These are phyloP conservation scores for Agonum fuliginosum DNA, from an alignment of 2,888 invertebrate species.

Conservation along the genomic window DNA sequence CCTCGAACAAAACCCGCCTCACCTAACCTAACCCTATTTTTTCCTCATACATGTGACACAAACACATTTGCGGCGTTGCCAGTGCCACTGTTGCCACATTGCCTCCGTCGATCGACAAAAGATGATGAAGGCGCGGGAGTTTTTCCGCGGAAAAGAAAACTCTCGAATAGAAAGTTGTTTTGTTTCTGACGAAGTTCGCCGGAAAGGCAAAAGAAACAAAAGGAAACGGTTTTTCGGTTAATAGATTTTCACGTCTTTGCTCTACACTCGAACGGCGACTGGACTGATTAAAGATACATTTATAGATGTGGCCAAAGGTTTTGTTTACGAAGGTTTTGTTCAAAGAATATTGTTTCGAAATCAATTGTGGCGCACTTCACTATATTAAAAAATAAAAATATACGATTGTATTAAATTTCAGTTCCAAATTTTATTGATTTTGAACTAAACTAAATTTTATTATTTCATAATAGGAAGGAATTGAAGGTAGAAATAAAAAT, in stretches of 20 bases:
- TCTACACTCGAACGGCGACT: constrained; percentile 24
- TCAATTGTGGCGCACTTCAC: too few relatives aligned
- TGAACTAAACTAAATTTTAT: too few relatives aligned
- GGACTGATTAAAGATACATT: constrained; percentile 50
- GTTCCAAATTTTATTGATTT: too few relatives aligned
- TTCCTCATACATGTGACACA: constrained; percentile 17
- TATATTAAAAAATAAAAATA: too few relatives aligned
- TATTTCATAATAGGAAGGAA: too few relatives aligned
- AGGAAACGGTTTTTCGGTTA: constrained; percentile 50
- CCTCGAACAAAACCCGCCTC: constrained; percentile 28
- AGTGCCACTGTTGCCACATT: constrained; percentile 25
- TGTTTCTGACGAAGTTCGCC: constrained; percentile 42
- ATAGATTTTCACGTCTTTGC: constrained; percentile 52
- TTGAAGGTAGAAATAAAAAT: too few relatives aligned
- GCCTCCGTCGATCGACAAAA: constrained; percentile 40
- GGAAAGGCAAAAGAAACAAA: constrained; percentile 52
- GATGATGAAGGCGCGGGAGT: constrained; percentile 42
- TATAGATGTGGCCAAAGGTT: neutral
- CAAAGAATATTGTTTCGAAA: too few relatives aligned
- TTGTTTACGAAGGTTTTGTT: too few relatives aligned
- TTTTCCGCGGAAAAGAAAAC: constrained; percentile 34
- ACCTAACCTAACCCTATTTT: constrained; percentile 17
- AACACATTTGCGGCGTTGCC: constrained; percentile 31
- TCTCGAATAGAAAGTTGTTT: constrained; percentile 45
- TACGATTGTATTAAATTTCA: too few relatives aligned